Conservation (phyloP, 2,888 invertebrate genomes). For the Zygaena filipendulae region DNA sequence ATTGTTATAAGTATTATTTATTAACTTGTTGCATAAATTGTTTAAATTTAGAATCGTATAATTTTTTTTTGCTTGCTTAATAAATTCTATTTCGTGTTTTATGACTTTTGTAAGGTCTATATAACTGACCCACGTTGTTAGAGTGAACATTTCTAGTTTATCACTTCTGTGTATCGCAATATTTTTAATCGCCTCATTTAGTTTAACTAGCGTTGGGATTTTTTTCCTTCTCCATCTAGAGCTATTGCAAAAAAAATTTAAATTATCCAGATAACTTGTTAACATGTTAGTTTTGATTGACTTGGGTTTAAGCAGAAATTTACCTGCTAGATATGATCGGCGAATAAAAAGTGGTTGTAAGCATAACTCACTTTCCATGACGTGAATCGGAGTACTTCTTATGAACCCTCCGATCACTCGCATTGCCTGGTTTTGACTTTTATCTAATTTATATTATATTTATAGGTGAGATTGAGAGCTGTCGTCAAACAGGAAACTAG, state of each 20-base stretch:
- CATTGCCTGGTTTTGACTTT: constrained; percentile 6
- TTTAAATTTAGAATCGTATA: neutral
- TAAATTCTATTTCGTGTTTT: neutral
- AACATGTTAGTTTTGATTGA: neutral
- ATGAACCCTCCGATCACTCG: constrained; percentile 5
- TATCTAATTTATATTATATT: constrained; percentile 5
- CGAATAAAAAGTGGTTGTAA: constrained; percentile 7
- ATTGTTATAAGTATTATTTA: constrained; percentile 1
- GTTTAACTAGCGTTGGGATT: neutral
- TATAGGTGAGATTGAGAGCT: constrained; percentile 7
- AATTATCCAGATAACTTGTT: neutral
- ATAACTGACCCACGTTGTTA: constrained; percentile 1
- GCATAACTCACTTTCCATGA: constrained; percentile 5
- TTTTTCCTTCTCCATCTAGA: neutral
- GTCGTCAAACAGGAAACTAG: constrained; percentile 10
- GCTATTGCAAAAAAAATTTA: too few relatives aligned
- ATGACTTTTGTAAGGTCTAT: constrained; percentile 4
- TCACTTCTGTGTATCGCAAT: neutral
- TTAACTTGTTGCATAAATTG: neutral
- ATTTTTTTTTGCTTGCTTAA: constrained; percentile 2
- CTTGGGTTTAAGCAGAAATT: constrained; percentile 5
- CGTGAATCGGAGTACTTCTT: constrained; percentile 5
- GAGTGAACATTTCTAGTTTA: constrained; percentile 1
- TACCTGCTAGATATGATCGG: constrained; percentile 6
- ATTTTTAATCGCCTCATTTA: neutral